These are phyloP conservation scores for Littorina saxatilis DNA, from an alignment of 1,140 invertebrate species.

Conservation along the genomic window DNA sequence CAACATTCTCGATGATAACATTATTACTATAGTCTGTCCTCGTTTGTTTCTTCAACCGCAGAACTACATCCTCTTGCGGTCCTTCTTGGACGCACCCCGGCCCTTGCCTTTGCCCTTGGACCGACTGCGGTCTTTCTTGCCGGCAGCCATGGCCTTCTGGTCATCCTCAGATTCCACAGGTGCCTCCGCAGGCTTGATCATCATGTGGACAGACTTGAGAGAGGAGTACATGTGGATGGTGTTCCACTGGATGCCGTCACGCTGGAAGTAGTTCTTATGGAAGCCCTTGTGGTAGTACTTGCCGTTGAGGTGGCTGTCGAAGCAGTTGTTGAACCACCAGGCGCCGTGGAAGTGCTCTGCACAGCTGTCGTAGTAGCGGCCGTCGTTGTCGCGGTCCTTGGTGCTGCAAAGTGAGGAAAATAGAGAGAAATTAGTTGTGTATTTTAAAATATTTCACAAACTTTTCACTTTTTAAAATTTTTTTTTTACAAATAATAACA, in stretches of 20 bases:
- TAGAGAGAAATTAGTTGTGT: neutral
- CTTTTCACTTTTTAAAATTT: too few species aligned
- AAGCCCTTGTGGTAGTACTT: slow-evolving; percentile 80
- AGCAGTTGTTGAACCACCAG: slow-evolving; percentile 86
- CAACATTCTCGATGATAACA: neutral
- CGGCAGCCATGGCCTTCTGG: neutral
- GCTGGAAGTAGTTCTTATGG: slow-evolving; percentile 72
- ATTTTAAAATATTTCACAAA: too few species aligned
- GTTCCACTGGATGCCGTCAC: slow-evolving; percentile 75
- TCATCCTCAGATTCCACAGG: slow-evolving; percentile 36
- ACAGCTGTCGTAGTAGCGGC: slow-evolving; percentile 83
- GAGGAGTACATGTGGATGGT: slow-evolving; percentile 72
- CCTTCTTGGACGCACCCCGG: neutral
- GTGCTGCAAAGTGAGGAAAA: slow-evolving; percentile 72
- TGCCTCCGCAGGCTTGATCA: slow-evolving; percentile 66
- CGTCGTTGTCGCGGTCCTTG: slow-evolving; percentile 84
- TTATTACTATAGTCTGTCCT: neutral
- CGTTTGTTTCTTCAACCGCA: neutral
- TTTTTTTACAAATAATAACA: too few species aligned
- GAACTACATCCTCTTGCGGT: neutral
- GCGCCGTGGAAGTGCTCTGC: slow-evolving; percentile 78
- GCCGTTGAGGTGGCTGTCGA: slow-evolving; percentile 95
- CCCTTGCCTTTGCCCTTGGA: neutral
- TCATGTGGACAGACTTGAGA: slow-evolving; percentile 71
- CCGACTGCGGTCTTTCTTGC: neutral